A percentile compares a stretch with the other conserved stretches of the same genome.
phyloP scores from a whole-genome alignment of 1,140 invertebrate species.

The Neodiprion lecontei region DNA sequence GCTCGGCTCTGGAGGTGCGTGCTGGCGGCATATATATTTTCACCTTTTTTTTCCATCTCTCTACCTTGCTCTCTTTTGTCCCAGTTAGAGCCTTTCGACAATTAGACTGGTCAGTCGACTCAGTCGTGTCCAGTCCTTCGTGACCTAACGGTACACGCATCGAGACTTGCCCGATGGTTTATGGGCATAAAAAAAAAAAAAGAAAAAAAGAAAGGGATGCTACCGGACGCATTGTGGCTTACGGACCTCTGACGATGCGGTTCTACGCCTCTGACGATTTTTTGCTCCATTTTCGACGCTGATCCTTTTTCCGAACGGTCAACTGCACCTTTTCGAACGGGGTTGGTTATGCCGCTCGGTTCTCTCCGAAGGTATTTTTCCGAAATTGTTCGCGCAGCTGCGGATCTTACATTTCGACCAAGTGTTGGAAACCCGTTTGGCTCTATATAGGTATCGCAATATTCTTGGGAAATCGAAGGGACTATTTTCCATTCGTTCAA shows the following conservation, averaged over 20 bases:
- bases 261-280: conserved; percentile 26
- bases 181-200: background rate
- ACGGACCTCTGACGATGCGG: background rate
- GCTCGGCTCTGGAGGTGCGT: background rate
- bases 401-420: background rate
- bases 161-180: background rate
- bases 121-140: background rate
- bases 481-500: no score
- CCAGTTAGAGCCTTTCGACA: background rate
- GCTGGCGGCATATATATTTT: background rate
- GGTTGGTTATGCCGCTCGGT: conserved; percentile 12
- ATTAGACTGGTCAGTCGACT: background rate
- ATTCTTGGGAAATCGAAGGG: background rate
- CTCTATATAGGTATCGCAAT: background rate
- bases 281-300: conserved; percentile 37
- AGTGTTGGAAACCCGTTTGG: background rate
- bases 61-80: background rate
- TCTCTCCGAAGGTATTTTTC: no score
- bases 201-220: background rate
- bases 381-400: no score
- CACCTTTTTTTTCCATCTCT: background rate
- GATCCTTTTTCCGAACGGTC: background rate
- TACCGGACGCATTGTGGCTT: background rate
- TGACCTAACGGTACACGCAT: background rate
- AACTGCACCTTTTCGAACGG: conserved; percentile 16